phyloP scores from a whole-genome alignment of 2,888 invertebrate species.

The Calameuta pallipes region DNA sequence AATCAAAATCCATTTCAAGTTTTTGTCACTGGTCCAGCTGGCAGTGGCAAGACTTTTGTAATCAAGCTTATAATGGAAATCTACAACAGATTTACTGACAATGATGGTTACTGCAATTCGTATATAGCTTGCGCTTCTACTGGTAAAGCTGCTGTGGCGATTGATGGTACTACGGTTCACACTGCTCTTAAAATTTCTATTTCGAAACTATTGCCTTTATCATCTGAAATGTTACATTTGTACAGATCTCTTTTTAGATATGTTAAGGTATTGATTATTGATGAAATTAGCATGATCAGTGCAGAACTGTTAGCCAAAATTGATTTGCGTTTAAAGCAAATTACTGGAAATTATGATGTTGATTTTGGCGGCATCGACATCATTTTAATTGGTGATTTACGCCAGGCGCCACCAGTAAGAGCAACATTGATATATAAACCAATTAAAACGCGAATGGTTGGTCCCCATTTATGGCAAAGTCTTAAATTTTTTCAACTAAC shows the following conservation, averaged over 20 bases:
- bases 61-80: slow-evolving; percentile 61
- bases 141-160: slow-evolving; percentile 5
- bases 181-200: slow-evolving; percentile 35
- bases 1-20: slow-evolving; percentile 21
- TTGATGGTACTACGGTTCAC: not conserved
- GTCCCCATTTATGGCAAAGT: slow-evolving; percentile 42
- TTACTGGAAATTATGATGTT: slow-evolving; percentile 48
- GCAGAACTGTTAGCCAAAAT: slow-evolving; percentile 45
- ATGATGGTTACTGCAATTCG: slow-evolving; percentile 53
- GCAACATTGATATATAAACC: slow-evolving; percentile 43
- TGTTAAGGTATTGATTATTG: slow-evolving; percentile 50
- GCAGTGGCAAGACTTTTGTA: slow-evolving; percentile 49
- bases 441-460: slow-evolving; percentile 33
- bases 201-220: slow-evolving; percentile 34
- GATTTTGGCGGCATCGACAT: slow-evolving; percentile 54
- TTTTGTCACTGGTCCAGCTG: slow-evolving; percentile 37
- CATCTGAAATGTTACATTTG: slow-evolving; percentile 34
- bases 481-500: slow-evolving; percentile 44
- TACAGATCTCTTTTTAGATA: slow-evolving; percentile 43
- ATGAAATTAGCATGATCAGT: slow-evolving; percentile 57
- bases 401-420: slow-evolving; percentile 48
- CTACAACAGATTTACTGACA: slow-evolving; percentile 55
- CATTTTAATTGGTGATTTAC: slow-evolving; percentile 53
- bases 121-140: slow-evolving; percentile 51
- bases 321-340: slow-evolving; percentile 51